These are phyloP conservation scores for Micromys minutus DNA, from an alignment of 2,113 vertebrate species.

Conservation along the genomic window DNA sequence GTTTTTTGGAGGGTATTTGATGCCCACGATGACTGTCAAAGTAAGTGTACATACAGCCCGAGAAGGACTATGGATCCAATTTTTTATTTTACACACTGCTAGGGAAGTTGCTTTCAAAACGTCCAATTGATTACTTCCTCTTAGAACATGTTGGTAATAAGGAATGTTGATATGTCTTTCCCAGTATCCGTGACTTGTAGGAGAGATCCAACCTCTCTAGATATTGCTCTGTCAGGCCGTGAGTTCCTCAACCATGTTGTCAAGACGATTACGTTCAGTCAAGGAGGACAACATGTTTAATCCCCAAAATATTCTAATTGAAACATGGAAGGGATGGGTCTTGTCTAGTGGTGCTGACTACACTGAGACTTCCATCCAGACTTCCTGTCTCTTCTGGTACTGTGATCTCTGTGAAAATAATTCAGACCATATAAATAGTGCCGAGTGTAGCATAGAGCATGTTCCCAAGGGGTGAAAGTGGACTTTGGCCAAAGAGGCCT, in stretches of 20 bases:
- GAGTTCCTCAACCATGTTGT: neutral
- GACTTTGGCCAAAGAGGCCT: neutral
- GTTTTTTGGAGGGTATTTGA: conserved; percentile 22
- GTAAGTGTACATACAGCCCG: neutral
- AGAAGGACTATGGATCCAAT: neutral
- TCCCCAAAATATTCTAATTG: neutral
- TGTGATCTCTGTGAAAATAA: neutral
- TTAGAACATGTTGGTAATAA: conserved; percentile 22
- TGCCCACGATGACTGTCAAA: neutral
- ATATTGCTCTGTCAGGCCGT: neutral
- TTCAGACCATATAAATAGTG: neutral
- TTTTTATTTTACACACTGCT: conserved; percentile 6
- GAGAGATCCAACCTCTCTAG: neutral
- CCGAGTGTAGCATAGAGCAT: neutral
- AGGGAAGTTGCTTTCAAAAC: conserved; percentile 39
- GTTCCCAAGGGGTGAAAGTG: neutral
- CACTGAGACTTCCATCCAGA: neutral
- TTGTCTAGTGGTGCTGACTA: neutral
- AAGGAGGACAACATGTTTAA: neutral
- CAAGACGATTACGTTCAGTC: neutral
- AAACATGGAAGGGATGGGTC: neutral
- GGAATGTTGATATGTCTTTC: neutral
- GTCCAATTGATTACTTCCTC: neutral
- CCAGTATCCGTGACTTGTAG: neutral
- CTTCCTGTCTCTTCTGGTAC: neutral